A percentile compares a stretch with the other conserved stretches of the same genome.
These are phyloP conservation scores for Drosophila sulfurigaster DNA, from an alignment of 1,140 invertebrate species.

Conservation along the genomic window DNA sequence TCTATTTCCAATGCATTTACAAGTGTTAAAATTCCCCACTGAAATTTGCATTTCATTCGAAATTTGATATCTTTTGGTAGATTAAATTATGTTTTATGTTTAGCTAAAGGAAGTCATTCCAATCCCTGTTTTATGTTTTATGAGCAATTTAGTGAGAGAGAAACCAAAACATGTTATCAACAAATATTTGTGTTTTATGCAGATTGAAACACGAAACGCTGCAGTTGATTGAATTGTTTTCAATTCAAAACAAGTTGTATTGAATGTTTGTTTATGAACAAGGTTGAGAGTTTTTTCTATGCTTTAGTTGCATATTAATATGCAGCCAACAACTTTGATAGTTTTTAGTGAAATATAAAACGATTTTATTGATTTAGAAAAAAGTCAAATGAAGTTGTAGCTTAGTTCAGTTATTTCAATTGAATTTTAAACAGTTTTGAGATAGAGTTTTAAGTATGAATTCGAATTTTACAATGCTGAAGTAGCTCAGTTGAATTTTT, in stretches of 20 bases:
- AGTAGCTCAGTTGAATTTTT: too few relatives aligned
- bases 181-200: slow-evolving; percentile 5
- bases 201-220: not conserved
- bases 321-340: too few relatives aligned
- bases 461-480: not conserved
- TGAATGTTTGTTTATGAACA: not conserved
- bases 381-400: too few relatives aligned
- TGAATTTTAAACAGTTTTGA: too few relatives aligned
- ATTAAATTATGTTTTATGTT: not conserved
- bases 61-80: not conserved
- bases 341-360: too few relatives aligned
- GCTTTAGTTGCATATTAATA: not conserved
- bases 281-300: not conserved
- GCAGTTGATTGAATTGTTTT: not conserved
- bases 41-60: not conserved
- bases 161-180: not conserved
- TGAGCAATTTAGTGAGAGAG: not conserved
- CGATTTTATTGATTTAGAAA: too few relatives aligned
- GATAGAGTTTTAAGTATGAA: too few relatives aligned
- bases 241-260: not conserved
- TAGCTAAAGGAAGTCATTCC: not conserved
- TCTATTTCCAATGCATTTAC: not conserved
- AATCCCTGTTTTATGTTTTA: not conserved
- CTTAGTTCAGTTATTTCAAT: too few relatives aligned
- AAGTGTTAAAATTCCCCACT: not conserved